A percentile compares a stretch with the other conserved stretches of the same genome.
Evolutionary conservation across 2,888 invertebrate genomes (phyloP).

Genomic region (Polymixis flavicincta): DNA sequence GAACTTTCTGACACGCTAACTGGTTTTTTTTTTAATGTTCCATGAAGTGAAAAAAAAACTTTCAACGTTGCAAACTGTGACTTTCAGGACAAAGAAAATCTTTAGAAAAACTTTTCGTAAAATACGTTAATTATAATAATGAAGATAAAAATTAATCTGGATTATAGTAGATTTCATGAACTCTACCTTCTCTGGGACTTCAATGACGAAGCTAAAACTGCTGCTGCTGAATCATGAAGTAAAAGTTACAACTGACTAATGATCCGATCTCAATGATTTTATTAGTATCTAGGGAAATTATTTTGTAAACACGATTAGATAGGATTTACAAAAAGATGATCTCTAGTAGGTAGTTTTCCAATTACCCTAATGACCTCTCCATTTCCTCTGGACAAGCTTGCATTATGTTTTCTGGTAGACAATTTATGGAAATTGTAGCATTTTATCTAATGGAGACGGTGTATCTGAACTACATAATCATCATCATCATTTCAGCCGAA

Average conservation of each 20-base stretch:
- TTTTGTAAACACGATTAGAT: neutral
- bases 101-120: neutral
- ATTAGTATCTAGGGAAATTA: neutral
- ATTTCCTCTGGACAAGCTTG: neutral
- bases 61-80: neutral
- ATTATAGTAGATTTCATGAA: conserved; percentile 6
- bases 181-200: neutral
- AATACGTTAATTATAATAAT: neutral
- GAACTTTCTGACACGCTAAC: conserved; percentile 38
- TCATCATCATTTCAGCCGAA: too few relatives aligned
- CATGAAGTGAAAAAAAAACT: conserved; percentile 13
- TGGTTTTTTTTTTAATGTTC: conserved; percentile 8
- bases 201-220: neutral
- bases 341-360: neutral
- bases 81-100: neutral
- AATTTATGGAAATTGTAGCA: neutral
- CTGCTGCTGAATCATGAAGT: conserved; percentile 14
- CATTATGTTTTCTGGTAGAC: too few relatives aligned
- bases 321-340: neutral
- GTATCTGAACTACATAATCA: neutral
- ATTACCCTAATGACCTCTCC: neutral
- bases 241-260: conserved; percentile 19
- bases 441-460: neutral
- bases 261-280: conserved; percentile 1
- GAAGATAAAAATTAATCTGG: neutral